These are phyloP conservation scores for Pygmarrhopalites habei DNA, from an alignment of 1,140 invertebrate genomes.

Conservation along the genomic window DNA sequence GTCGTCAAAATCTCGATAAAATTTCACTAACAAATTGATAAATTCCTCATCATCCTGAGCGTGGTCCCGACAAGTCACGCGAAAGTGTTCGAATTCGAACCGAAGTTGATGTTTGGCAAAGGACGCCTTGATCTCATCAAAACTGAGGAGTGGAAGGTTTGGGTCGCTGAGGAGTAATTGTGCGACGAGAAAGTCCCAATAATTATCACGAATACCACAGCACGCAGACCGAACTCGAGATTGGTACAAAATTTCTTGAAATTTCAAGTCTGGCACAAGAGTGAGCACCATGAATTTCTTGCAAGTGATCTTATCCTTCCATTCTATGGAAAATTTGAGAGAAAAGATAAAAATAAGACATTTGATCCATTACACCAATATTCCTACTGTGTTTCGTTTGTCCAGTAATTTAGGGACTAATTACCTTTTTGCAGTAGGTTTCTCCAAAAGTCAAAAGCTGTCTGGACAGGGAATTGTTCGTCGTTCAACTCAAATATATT, in stretches of 20 bases:
- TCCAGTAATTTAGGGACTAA: too few relatives aligned
- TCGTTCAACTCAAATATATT: constrained; percentile 5
- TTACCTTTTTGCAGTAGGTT: not conserved
- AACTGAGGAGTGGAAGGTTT: not conserved
- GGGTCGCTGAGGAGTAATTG: not conserved
- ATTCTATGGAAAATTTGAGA: too few relatives aligned
- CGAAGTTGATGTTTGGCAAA: constrained; percentile 5
- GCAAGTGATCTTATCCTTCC: not conserved
- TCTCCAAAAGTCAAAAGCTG: constrained; percentile 6
- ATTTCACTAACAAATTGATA: not conserved
- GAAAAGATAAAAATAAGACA: too few relatives aligned
- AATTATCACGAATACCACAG: not conserved
- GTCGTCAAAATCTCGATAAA: constrained; percentile 6
- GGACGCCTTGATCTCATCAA: constrained; percentile 6
- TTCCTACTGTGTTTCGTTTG: too few relatives aligned
- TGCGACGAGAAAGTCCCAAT: constrained; percentile 5
- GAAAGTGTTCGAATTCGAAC: constrained; percentile 2
- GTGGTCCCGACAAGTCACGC: not conserved
- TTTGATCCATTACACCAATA: too few relatives aligned
- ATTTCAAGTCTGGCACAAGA: constrained; percentile 4
- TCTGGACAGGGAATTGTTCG: constrained; percentile 8
- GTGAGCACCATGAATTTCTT: constrained; percentile 9
- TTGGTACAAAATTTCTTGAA: constrained; percentile 1
- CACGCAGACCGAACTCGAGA: not conserved
- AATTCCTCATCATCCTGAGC: not conserved